Percentiles rank a stretch among this genome's conserved stretches.
Conservation (phyloP, 35 echinoderm and acorn worm species). For the Holothuria glaberrima region DNA sequence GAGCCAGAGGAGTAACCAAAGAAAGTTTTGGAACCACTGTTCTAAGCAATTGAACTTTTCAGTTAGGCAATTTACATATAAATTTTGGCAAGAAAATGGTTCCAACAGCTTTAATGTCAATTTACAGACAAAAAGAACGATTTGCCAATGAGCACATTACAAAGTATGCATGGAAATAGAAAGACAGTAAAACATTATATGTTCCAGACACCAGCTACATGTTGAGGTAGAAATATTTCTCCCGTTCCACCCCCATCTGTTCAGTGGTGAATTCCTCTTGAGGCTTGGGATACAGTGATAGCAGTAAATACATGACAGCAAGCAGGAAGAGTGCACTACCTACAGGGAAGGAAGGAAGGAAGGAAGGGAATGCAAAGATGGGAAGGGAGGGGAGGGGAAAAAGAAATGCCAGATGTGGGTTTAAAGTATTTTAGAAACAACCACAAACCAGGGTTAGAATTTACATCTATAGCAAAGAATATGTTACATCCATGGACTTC, state of each 20-base stretch:
- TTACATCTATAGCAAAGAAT: too few species aligned
- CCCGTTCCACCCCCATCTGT: slow-evolving; percentile 52
- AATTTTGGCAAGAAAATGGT: too few species aligned
- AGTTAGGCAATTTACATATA: too few species aligned
- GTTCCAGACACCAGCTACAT: slow-evolving; percentile 17
- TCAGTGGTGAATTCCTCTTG: slow-evolving; percentile 45
- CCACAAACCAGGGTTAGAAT: too few species aligned
- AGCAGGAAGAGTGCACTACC: slow-evolving; percentile 49
- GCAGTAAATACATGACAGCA: slow-evolving; percentile 55
- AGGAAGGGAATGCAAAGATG: slow-evolving; percentile 53
- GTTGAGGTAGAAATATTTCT: slow-evolving; percentile 61
- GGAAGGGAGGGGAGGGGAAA: slow-evolving; percentile 2
- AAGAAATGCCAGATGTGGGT: not conserved
- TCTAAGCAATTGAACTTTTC: too few species aligned
- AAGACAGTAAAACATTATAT: not conserved
- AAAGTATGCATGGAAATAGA: not conserved
- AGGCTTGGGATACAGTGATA: slow-evolving; percentile 54
- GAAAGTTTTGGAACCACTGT: too few species aligned
- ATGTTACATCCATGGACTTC: too few species aligned
- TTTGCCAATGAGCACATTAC: not conserved
- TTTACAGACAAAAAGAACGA: too few species aligned
- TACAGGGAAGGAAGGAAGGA: not conserved
- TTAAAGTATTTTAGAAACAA: too few species aligned
- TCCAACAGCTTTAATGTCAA: too few species aligned
- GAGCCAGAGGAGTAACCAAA: too few species aligned